Base-by-base conservation (phyloP, 1,140 invertebrate species). In the Oreohelix idahoensis region DNA sequence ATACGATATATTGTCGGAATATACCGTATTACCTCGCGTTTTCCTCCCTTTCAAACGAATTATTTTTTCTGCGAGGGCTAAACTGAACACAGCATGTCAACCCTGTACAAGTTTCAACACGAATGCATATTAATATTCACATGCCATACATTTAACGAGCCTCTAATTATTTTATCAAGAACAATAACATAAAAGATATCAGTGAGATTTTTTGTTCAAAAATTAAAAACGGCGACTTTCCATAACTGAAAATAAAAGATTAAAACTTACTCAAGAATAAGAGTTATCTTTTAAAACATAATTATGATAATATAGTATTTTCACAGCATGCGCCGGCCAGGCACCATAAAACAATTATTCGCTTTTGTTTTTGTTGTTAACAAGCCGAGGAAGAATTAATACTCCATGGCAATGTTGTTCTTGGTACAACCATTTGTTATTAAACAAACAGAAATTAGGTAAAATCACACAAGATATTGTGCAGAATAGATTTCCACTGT, bases 91-190 rank as follows among this genome's bases (percentile, higher is more conserved):
- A 26, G 8, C 51, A 5, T 23, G 8, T 58, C 51, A 58, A 32
- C 63, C 63, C 5, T 66, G 63, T 66, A 66, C 63, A 66, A 66
- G 63, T 35, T 32, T 35, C 63, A 66, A 66, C 63, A 66, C 63
- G 63, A 66, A 35, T 8, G 29, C n/a, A 66, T 32, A 58, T n/a
- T n/a, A 58, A 58, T 58, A 58, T 58, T 10, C 1, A 58, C 1
- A 58, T 58, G 20, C 23, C 53, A 23, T 58, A 58, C 53, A 58
- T 23, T 15, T 23, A 20, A 58, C 23, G 20, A 20, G 20, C 23
- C 53, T 23, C 15, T 4, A 58, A n/a, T 58, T 58, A 45, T 58
- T 20, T 23, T 10, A 20, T 58, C 53, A 58, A 58, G 4, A 58
- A n/a, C 53, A 58, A 23, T 58, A 4, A 58, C 15, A n/a, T n/a